phyloP scores from a whole-genome alignment of 1,140 invertebrate species.

The Drosophila kanapiae region DNA sequence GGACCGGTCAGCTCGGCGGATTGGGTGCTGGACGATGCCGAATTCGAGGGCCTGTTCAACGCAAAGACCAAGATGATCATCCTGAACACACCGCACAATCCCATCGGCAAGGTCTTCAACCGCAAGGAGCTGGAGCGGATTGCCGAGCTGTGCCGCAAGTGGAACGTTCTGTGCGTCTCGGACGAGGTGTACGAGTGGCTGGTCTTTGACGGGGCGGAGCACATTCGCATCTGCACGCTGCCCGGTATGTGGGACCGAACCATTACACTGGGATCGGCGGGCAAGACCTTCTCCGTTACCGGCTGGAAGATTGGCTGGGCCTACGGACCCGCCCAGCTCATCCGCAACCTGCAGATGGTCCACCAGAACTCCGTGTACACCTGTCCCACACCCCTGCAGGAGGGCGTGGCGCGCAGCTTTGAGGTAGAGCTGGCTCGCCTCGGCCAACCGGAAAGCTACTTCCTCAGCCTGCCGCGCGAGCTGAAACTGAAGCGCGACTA shows the following conservation, averaged over 20 bases:
- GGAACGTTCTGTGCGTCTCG: slow-evolving; percentile 95
- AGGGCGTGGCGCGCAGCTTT: slow-evolving; percentile 96
- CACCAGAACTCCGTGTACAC: slow-evolving; percentile 98
- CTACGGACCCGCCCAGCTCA: slow-evolving; percentile 93
- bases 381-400: slow-evolving; percentile 94
- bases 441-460: slow-evolving; percentile 93
- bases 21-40: slow-evolving; percentile 94
- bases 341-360: slow-evolving; percentile 93
- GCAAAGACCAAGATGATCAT: slow-evolving; percentile 97
- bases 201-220: slow-evolving; percentile 93
- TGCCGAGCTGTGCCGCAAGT: slow-evolving; percentile 95
- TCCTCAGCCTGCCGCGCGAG: slow-evolving; percentile 91
- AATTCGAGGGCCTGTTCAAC: slow-evolving; percentile 94
- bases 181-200: slow-evolving; percentile 99
- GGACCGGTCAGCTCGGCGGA: slow-evolving; percentile 90
- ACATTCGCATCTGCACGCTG: slow-evolving; percentile 96
- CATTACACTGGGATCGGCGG: slow-evolving; percentile 98
- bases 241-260: slow-evolving; percentile 99
- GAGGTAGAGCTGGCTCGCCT: slow-evolving; percentile 93
- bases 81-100: slow-evolving; percentile 98
- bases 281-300: slow-evolving; percentile 98
- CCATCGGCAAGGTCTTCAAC: slow-evolving; percentile 95
- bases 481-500: slow-evolving; percentile 94
- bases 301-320: slow-evolving; percentile 99
- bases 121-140: slow-evolving; percentile 91